phyloP scores from a whole-genome alignment of 2,888 invertebrate species.

The Bugulina stolonifera region DNA sequence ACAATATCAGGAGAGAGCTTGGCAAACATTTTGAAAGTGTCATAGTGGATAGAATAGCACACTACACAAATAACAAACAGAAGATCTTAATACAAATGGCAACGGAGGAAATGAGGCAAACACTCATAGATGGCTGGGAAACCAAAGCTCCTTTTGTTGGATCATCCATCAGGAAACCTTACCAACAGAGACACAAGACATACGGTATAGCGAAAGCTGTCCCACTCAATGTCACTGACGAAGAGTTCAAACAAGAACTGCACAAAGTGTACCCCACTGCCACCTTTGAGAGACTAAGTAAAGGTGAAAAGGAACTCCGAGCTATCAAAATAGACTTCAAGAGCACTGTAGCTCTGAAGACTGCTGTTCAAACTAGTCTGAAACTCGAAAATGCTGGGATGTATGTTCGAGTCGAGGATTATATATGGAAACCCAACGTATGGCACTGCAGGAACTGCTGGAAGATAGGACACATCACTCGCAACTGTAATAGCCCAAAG shows the following conservation, averaged over 20 bases:
- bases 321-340: neutral
- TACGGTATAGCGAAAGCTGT: neutral
- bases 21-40: neutral
- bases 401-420: neutral
- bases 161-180: neutral
- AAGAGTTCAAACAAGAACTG: neutral
- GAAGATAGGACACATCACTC: neutral
- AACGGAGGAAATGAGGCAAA: neutral
- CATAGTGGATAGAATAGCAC: neutral
- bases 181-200: neutral
- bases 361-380: neutral
- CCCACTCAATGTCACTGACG: neutral
- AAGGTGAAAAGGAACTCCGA: neutral
- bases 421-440: neutral
- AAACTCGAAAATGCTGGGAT: neutral
- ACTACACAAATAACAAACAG: neutral
- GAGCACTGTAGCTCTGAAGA: neutral
- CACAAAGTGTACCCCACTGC: neutral
- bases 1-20: neutral
- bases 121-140: neutral
- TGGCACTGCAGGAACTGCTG: neutral
- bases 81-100: neutral
- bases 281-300: neutral
- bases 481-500: neutral
- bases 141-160: neutral